Percentiles rank a stretch among this genome's conserved stretches.
Evolutionary conservation across 2,113 vertebrate genomes (phyloP).

Genomic region (Salvelinus fontinalis): DNA sequence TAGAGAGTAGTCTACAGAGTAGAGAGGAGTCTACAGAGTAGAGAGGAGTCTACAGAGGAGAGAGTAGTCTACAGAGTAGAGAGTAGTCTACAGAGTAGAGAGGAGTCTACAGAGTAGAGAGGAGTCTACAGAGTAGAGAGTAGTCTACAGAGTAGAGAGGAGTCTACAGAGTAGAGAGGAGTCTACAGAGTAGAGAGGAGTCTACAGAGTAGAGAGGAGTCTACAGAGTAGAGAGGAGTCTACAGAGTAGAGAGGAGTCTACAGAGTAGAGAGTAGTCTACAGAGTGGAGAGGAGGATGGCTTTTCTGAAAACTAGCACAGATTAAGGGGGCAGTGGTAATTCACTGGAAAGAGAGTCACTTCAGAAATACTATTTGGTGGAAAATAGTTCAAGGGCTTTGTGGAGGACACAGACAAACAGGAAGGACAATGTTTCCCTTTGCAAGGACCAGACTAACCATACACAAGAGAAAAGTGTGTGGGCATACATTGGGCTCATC

Average conservation of each 20-base stretch:
- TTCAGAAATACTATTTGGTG: not conserved
- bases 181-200: slow-evolving; percentile 30
- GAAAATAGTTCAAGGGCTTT: slow-evolving; percentile 5
- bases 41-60: no score
- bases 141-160: no score
- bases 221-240: slow-evolving; percentile 21
- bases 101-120: slow-evolving; percentile 41
- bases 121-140: slow-evolving; percentile 20
- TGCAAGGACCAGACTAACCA: not conserved
- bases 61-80: slow-evolving; percentile 24
- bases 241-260: no score
- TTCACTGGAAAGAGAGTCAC: slow-evolving; percentile 3
- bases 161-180: no score
- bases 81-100: no score
- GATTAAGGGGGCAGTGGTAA: not conserved
- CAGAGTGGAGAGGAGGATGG: slow-evolving; percentile 33
- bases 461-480: not conserved
- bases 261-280: slow-evolving; percentile 1
- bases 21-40: not conserved
- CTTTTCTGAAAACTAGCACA: slow-evolving; percentile 43
- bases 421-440: slow-evolving; percentile 8
- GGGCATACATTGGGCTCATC: not conserved
- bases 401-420: slow-evolving; percentile 17
- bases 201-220: slow-evolving; percentile 31
- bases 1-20: slow-evolving; percentile 24